A percentile compares a stretch with the other conserved stretches of the same genome.
phyloP scores from a whole-genome alignment of 2,113 vertebrate species.

The Paratilapia polleni region DNA sequence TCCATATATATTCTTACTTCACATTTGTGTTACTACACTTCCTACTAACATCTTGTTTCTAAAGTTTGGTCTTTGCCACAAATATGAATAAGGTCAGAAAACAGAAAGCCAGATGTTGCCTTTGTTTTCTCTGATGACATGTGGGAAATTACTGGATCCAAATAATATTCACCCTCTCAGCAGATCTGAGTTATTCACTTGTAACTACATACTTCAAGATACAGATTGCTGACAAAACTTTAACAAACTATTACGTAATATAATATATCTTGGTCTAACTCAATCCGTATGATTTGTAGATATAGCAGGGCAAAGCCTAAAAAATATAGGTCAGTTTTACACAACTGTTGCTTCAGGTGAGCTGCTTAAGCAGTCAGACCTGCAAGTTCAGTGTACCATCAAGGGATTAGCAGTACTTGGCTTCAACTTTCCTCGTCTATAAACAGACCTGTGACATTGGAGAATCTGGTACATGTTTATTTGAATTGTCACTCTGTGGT shows the following conservation, averaged over 20 bases:
- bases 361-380: not conserved
- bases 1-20: too few species aligned
- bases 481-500: conserved; percentile 36
- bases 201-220: not conserved
- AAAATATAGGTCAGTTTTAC: conserved; percentile 21
- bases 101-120: not conserved
- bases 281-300: too few species aligned
- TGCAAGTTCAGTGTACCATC: conserved; percentile 20
- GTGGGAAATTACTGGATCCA: not conserved
- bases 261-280: too few species aligned
- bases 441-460: conserved; percentile 67
- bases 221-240: not conserved
- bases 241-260: not conserved
- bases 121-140: not conserved
- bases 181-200: not conserved
- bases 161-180: not conserved
- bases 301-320: too few species aligned
- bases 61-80: not conserved
- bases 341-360: conserved; percentile 43
- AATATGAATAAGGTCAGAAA: not conserved
- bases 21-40: too few species aligned
- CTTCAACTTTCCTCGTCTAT: conserved; percentile 57
- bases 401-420: conserved; percentile 51
- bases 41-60: not conserved
- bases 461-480: conserved; percentile 54